phyloP scores from a whole-genome alignment of 2,888 invertebrate genomes.

The Lordiphosa fenestrarum region DNA sequence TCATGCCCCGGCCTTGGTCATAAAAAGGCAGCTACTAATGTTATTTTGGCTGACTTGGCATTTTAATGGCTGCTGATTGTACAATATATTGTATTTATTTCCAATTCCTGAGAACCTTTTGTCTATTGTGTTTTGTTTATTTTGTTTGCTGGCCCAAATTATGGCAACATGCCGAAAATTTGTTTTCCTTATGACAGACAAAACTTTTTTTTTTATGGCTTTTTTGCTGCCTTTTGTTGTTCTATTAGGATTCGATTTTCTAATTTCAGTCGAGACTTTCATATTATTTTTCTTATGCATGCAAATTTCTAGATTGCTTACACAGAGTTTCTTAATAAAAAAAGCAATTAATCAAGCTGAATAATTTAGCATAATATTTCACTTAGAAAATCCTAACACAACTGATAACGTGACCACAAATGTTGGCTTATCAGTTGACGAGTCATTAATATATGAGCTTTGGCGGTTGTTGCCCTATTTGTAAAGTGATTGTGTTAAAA shows the following conservation, averaged over 20 bases:
- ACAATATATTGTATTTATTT: slow-evolving; percentile 19
- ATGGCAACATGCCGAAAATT: slow-evolving; percentile 61
- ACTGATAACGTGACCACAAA: no score
- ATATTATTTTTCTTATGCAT: no score
- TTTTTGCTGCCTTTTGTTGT: background rate
- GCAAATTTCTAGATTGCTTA: no score
- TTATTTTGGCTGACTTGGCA: slow-evolving; percentile 40
- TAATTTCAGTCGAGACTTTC: no score
- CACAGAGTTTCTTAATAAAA: no score
- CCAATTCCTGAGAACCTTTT: slow-evolving; percentile 24
- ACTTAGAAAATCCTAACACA: no score
- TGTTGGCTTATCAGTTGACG: no score
- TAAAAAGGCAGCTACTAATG: slow-evolving; percentile 37
- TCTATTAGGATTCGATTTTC: no score
- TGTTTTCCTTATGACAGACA: slow-evolving; percentile 36
- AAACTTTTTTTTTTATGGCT: slow-evolving; percentile 18
- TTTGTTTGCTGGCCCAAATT: slow-evolving; percentile 44
- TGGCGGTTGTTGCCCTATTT: background rate
- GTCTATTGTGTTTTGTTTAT: slow-evolving; percentile 25
- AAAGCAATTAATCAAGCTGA: no score
- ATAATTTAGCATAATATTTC: no score
- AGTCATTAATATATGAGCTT: no score
- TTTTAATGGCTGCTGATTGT: slow-evolving; percentile 64
- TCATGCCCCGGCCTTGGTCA: slow-evolving; percentile 35
- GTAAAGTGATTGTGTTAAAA: background rate